Conservation (phyloP, 30 jellyfish, hydroid and myxozoan species). For the Hydra vulgaris region DNA sequence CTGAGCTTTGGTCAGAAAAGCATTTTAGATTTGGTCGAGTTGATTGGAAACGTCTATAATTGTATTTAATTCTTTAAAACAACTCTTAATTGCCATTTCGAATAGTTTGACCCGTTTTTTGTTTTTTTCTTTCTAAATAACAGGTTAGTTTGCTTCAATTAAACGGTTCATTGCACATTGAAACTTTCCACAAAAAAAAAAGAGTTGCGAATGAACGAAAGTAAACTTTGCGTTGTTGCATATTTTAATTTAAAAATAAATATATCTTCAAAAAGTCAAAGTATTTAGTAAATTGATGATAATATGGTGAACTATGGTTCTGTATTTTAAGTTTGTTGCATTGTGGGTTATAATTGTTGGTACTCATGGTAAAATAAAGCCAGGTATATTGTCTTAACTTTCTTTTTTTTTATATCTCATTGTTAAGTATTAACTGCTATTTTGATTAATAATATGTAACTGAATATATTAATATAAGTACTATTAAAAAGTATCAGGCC, state of each 20-base stretch:
- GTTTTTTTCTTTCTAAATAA: background rate
- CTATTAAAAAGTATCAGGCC: too few species aligned
- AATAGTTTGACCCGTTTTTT: background rate
- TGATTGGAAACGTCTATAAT: too few species aligned
- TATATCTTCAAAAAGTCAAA: background rate
- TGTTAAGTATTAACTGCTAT: background rate
- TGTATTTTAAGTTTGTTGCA: background rate
- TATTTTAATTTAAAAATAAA: too few species aligned
- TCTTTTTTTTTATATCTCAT: background rate
- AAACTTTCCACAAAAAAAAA: background rate
- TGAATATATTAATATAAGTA: too few species aligned
- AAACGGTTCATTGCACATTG: background rate
- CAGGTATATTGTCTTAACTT: background rate
- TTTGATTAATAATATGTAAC: background rate
- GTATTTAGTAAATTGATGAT: background rate
- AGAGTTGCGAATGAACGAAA: background rate
- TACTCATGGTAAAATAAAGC: background rate
- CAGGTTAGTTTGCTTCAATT: background rate
- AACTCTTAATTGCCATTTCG: too few species aligned
- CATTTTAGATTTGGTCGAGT: too few species aligned
- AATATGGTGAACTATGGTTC: background rate
- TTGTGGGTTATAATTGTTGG: background rate
- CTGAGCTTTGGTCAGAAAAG: too few species aligned
- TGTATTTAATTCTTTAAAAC: too few species aligned
- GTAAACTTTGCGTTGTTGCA: background rate